phyloP scores from a whole-genome alignment of 2,888 invertebrate genomes.

The Cephus runcator region DNA sequence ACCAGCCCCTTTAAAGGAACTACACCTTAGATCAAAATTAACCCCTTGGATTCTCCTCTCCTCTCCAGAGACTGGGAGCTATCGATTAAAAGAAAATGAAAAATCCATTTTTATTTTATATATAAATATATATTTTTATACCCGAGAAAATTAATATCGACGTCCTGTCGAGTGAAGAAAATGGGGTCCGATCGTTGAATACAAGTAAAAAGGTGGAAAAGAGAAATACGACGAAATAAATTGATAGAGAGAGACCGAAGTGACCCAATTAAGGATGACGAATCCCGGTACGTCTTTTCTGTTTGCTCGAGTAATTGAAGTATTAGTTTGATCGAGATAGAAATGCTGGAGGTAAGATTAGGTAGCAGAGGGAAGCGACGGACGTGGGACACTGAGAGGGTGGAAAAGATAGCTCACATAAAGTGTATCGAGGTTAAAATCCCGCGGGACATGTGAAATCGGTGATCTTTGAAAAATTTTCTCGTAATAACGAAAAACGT shows the following conservation, averaged over 20 bases:
- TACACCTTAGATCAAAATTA: background rate
- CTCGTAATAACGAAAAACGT: background rate
- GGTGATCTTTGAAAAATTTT: background rate
- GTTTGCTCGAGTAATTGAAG: slow-evolving; percentile 45
- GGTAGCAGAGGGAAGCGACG: background rate
- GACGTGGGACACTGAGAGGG: background rate
- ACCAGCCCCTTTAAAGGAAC: background rate
- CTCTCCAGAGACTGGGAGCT: background rate
- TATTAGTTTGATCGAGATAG: slow-evolving; percentile 32
- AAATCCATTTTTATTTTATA: background rate
- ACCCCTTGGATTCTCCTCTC: background rate
- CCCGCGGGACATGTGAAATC: background rate
- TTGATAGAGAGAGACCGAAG: background rate
- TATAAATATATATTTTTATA: background rate
- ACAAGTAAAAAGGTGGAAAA: background rate
- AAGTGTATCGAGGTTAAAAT: background rate
- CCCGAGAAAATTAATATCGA: background rate
- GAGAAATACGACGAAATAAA: background rate
- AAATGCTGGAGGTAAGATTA: background rate
- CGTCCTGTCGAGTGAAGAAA: background rate
- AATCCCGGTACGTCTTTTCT: slow-evolving; percentile 11
- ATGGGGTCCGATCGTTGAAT: background rate
- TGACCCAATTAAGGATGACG: background rate
- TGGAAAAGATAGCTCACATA: background rate
- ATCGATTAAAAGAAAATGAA: background rate